Conservation (phyloP, 2,797 vertebrate species). For the Philypnodon macrostomus region DNA sequence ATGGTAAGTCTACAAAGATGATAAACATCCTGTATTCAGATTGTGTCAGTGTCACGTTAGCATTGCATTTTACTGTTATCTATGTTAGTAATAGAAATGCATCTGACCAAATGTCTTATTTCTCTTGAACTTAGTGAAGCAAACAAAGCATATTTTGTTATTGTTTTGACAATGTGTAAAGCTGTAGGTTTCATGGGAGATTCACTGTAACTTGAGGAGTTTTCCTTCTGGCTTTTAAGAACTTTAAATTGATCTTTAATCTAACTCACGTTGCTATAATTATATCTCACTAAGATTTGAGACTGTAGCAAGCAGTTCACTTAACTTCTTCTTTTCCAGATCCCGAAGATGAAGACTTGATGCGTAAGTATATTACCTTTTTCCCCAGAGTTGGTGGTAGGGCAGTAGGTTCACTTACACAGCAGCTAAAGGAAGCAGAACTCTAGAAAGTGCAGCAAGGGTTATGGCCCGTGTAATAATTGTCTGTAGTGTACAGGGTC, state of each 20-base stretch:
- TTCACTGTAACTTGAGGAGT: no score
- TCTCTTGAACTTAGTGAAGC: no score
- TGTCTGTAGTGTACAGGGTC: conserved; percentile 42
- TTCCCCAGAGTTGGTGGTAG: background rate
- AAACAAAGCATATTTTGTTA: no score
- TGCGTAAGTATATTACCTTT: conserved; percentile 51
- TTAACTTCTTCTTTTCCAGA: conserved; percentile 37
- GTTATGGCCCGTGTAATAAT: conserved; percentile 48
- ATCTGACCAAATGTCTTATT: no score
- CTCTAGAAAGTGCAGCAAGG: conserved; percentile 31
- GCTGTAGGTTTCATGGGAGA: no score
- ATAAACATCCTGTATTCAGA: background rate
- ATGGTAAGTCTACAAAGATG: conserved; percentile 40
- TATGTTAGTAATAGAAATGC: background rate
- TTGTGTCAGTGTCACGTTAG: background rate
- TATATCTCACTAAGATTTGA: conserved; percentile 7
- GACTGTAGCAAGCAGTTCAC: conserved; percentile 4
- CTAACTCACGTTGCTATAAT: no score
- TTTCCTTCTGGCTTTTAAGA: no score
- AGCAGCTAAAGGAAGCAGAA: conserved; percentile 21
- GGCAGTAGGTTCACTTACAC: conserved; percentile 10
- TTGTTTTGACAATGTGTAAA: no score
- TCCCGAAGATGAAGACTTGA: conserved; percentile 45
- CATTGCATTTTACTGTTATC: conserved; percentile 12
- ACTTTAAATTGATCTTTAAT: no score